Base-by-base conservation (phyloP, 2,113 vertebrate species). In the Periophthalmus modestus region DNA sequence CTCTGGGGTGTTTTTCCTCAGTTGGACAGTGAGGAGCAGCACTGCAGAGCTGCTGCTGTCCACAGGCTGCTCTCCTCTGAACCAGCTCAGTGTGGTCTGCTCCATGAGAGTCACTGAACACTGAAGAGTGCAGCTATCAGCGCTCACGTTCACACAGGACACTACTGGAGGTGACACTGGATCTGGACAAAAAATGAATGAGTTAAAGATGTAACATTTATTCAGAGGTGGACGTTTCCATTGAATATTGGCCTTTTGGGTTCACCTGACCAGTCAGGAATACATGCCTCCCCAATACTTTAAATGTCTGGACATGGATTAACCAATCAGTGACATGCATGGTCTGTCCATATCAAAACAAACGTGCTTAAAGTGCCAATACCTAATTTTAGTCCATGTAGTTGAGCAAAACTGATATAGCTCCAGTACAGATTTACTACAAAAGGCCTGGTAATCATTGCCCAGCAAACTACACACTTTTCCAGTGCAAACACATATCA, bases 21-120 rank as follows among this genome's bases (percentile, higher is more conserved):
- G 39, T 18, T 61, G 11, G 0, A 81, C 36, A 18, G 36, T 67
- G 66, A 76, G 46, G 7, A 0, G 16, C 61, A 75, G 55, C 62
- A 33, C 23, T 66, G 21, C 68, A 11, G 43, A 71, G 66, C 66
- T 67, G 59, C 65, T 81, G 68, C 66, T 61, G 43, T 75, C 66
- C 69, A 84, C 0, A 10, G 5, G 47, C 36, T 70, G 52, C 54
- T 69, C 2, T 48, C 74, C 66, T 75, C 46, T 81, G 48, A 55
- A 67, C 82, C 75, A 84, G n/a, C 5, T n/a, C 72, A 84, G 59
- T 7, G 66, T 78, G 1, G 47, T 70, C 52, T 78, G 69, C 36
- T 58, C 73, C 36, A 34, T 66, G 59, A 50, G 46, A 18, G 36
- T 19, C 68, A 84, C 82, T 1, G 0, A 55, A 69, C 82, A 84